phyloP scores from a whole-genome alignment of 2,113 vertebrate genomes.

The Haemorhous mexicanus region DNA sequence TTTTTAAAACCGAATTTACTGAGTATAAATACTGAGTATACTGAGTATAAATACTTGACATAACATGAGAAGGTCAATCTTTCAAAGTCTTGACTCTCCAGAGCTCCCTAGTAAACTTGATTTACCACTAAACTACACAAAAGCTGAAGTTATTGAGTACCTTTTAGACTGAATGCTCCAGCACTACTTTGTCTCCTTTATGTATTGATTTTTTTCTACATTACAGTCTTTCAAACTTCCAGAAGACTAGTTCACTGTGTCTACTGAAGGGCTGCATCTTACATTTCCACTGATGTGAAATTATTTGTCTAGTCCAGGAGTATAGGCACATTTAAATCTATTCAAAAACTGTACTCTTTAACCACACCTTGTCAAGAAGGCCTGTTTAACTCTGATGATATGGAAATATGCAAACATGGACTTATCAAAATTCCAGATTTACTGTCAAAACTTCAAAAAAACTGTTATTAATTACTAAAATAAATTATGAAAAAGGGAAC shows the following conservation, averaged over 20 bases:
- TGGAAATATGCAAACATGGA: not conserved
- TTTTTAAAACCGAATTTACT: not conserved
- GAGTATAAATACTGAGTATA: not conserved
- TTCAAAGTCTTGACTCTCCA: not conserved
- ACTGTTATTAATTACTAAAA: not conserved
- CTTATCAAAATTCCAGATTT: not conserved
- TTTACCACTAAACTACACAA: not conserved
- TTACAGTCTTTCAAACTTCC: not conserved
- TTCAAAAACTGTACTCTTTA: not conserved
- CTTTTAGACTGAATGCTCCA: not conserved
- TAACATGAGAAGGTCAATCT: not conserved
- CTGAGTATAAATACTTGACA: not conserved
- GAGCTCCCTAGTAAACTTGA: not conserved
- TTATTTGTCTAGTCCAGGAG: not conserved
- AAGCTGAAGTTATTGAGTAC: not conserved
- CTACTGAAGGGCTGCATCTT: not conserved
- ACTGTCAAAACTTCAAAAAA: not conserved
- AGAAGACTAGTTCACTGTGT: not conserved
- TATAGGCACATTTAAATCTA: not conserved
- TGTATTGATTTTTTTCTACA: not conserved
- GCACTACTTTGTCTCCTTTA: not conserved
- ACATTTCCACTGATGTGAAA: not conserved
- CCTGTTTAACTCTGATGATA: not conserved
- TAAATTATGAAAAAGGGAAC: not conserved
- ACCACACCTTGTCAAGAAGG: not conserved